Conservation (phyloP, 2,888 invertebrate species). For the Mythimna loreyi region DNA sequence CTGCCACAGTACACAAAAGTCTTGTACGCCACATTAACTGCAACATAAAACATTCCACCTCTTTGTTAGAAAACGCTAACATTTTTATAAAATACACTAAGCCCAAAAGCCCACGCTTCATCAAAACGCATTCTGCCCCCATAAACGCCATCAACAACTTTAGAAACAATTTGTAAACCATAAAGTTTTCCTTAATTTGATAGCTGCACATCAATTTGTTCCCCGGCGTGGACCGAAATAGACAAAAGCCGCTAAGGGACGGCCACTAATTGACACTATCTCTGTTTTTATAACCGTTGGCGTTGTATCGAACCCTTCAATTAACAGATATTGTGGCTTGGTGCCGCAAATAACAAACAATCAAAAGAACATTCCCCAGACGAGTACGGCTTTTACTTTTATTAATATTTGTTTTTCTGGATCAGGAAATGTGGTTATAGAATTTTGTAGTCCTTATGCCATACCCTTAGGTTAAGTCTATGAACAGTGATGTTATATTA, state of each 20-base stretch:
- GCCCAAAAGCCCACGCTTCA: slow-evolving; percentile 5
- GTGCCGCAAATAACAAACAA: slow-evolving; percentile 76
- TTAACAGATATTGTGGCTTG: slow-evolving; percentile 79
- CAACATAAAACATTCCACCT: slow-evolving; percentile 20
- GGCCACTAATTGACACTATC: slow-evolving; percentile 85
- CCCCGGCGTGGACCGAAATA: slow-evolving; percentile 69
- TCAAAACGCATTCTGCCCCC: slow-evolving; percentile 46
- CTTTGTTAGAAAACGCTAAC: slow-evolving; percentile 28
- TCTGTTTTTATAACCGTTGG: slow-evolving; percentile 73
- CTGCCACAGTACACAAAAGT: background rate
- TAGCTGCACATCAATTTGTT: slow-evolving; percentile 78
- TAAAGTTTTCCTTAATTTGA: slow-evolving; percentile 76
- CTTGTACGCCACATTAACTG: background rate
- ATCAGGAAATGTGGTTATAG: slow-evolving; percentile 6
- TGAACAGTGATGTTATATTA: background rate
- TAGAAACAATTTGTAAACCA: slow-evolving; percentile 74
- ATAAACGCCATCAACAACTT: slow-evolving; percentile 60
- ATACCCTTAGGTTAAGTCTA: background rate
- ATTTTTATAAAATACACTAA: slow-evolving; percentile 29
- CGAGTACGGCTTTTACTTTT: slow-evolving; percentile 66
- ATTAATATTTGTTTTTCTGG: slow-evolving; percentile 34
- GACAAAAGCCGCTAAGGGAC: slow-evolving; percentile 72
- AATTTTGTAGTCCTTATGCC: background rate
- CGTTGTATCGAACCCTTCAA: slow-evolving; percentile 79
- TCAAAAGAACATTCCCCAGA: slow-evolving; percentile 72